Base-by-base conservation (phyloP, 2,797 vertebrate species). In the Remorina albescens region DNA sequence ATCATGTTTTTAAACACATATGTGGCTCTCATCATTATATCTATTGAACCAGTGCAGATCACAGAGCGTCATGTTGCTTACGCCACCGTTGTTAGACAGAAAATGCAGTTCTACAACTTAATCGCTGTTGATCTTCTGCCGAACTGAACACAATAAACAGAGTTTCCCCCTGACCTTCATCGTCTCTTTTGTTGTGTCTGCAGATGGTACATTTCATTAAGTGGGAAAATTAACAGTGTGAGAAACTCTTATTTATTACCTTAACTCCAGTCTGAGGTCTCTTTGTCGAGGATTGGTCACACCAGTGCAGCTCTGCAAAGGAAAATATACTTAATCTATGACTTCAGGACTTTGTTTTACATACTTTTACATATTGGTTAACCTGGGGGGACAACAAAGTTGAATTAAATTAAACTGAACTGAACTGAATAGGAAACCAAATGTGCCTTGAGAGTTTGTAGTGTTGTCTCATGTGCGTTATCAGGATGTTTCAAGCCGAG, bases 371-470 rank as follows among this genome's bases (percentile, higher is more conserved):
- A 39, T 16, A n/a, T 64, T 47, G 58, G 13, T 51, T 6, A 59
- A 42, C 66, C 66, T 77, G 47, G 55, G 70, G n/a, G 67, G 32
- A 88, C 64, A 41, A 74, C 23, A 44, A 74, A 69, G 70, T 74
- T 72, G 51, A 80, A 74, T 64, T 46, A 47, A 68, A 71, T 71
- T 6, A 30, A 3, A n/a, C 30, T 37, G 39, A 72, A 75, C 8
- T 15, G 63, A 62, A 42, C 28, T 73, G 67, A 80, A 76, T 46
- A 61, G 78, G n/a, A 83, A 79, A 82, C 34, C 62, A 53, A 63
- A 73, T 67, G 59, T n/a, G 75, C 74, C 76, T 82, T 77, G 78
- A 81, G 76, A 86, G 69, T 80, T 80, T 54, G 41, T 10, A 0
- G 23, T 5, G 44, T 50, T 32, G 64, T 30, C 62, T 49, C 37